phyloP scores from a whole-genome alignment of 2,113 vertebrate species.

The Ranitomeya imitator region DNA sequence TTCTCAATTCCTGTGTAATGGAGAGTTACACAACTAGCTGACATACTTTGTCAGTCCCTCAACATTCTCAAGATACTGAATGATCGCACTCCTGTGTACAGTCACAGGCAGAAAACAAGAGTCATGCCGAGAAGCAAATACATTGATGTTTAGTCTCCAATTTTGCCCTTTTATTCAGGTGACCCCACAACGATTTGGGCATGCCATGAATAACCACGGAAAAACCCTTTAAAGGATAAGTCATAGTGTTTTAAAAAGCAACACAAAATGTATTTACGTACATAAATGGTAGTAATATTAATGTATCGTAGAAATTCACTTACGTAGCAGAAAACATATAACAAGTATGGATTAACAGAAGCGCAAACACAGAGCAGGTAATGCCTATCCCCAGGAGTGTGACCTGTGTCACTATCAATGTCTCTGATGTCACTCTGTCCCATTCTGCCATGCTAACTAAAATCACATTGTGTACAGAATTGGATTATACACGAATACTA shows the following conservation, averaged over 20 bases:
- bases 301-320: not conserved
- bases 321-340: not conserved
- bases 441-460: not conserved
- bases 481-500: not conserved
- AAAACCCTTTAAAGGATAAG: not conserved
- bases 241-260: not conserved
- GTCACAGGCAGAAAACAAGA: no score
- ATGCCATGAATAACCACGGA: no score
- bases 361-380: slow-evolving; percentile 21
- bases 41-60: no score
- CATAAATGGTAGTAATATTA: not conserved
- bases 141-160: no score
- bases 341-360: slow-evolving; percentile 4
- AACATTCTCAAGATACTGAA: no score
- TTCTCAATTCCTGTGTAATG: no score
- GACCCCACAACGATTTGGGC: no score
- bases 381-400: not conserved
- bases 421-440: not conserved
- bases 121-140: no score
- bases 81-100: no score
- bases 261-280: not conserved
- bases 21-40: no score
- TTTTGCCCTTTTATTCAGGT: no score
- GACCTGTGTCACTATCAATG: not conserved
- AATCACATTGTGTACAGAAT: not conserved